Evolutionary conservation across 2,888 invertebrate genomes (phyloP).

Genomic region (Zygogramma bicolorata): DNA sequence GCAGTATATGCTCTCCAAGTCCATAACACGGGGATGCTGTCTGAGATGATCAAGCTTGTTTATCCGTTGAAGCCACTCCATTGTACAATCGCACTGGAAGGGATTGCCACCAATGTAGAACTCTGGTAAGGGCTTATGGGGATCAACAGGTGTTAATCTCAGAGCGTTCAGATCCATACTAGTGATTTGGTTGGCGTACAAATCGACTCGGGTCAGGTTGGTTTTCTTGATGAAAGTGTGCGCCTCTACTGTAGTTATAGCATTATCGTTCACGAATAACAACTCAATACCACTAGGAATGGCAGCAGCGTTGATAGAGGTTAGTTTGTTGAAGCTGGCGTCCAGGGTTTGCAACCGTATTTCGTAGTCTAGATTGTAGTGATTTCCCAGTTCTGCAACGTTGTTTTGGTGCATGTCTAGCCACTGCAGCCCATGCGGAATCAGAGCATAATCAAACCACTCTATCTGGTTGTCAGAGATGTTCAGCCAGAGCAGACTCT

Average conservation of each 20-base stretch:
- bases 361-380: slow-evolving; percentile 77
- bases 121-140: slow-evolving; percentile 82
- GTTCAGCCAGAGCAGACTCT: slow-evolving; percentile 88
- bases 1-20: slow-evolving; percentile 90
- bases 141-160: slow-evolving; percentile 83
- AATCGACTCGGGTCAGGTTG: slow-evolving; percentile 90
- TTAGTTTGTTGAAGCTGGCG: slow-evolving; percentile 90
- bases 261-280: slow-evolving; percentile 90
- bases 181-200: slow-evolving; percentile 92
- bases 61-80: slow-evolving; percentile 95
- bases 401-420: slow-evolving; percentile 91
- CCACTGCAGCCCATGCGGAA: slow-evolving; percentile 87
- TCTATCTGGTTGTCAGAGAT: slow-evolving; percentile 91
- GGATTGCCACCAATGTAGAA: slow-evolving; percentile 96
- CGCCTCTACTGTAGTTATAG: slow-evolving; percentile 86
- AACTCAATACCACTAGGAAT: slow-evolving; percentile 89
- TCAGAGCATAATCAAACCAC: slow-evolving; percentile 89
- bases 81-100: slow-evolving; percentile 93
- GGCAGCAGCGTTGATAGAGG: slow-evolving; percentile 79
- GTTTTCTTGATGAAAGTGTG: slow-evolving; percentile 91
- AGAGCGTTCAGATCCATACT: slow-evolving; percentile 91
- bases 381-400: slow-evolving; percentile 82
- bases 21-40: slow-evolving; percentile 92
- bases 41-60: slow-evolving; percentile 85
- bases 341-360: slow-evolving; percentile 86